Evolutionary conservation across 2,797 vertebrate genomes (phyloP).

Genomic region (Monodelphis domestica): DNA sequence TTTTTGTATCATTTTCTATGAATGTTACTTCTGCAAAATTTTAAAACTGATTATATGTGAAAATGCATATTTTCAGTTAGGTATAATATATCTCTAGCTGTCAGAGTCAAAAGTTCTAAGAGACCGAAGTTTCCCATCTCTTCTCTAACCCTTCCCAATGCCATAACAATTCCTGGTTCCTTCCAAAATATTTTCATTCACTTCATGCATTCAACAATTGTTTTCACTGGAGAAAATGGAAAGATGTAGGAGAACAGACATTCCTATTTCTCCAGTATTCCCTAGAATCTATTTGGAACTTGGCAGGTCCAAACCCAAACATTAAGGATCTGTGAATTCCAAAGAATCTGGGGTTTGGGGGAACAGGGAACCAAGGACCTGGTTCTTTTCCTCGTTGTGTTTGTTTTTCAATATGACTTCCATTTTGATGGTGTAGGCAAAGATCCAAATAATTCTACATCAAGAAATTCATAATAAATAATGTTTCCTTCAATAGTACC

Average conservation of each 20-base stretch:
- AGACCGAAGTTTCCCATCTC: constrained; percentile 5
- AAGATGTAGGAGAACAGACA: neutral
- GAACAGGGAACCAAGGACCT: neutral
- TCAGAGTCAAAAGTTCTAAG: constrained; percentile 8
- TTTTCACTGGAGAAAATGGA: neutral
- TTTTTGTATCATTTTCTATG: neutral
- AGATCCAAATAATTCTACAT: neutral
- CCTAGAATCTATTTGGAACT: neutral
- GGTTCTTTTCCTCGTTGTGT: neutral
- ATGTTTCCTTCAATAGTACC: neutral
- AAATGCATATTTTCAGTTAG: neutral
- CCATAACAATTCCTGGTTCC: neutral
- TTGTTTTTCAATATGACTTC: neutral
- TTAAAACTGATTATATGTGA: neutral
- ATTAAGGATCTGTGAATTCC: neutral
- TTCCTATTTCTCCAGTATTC: neutral
- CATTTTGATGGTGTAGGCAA: neutral
- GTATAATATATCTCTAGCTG: neutral
- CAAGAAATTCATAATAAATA: neutral
- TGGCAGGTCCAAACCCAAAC: neutral
- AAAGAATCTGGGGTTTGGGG: neutral
- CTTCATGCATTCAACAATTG: neutral
- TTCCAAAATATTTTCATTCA: neutral
- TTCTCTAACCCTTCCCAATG: constrained; percentile 31
- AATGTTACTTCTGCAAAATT: neutral